Conservation (phyloP, 92 coral and sea anemone genomes). For the Zoanthus sociatus region DNA sequence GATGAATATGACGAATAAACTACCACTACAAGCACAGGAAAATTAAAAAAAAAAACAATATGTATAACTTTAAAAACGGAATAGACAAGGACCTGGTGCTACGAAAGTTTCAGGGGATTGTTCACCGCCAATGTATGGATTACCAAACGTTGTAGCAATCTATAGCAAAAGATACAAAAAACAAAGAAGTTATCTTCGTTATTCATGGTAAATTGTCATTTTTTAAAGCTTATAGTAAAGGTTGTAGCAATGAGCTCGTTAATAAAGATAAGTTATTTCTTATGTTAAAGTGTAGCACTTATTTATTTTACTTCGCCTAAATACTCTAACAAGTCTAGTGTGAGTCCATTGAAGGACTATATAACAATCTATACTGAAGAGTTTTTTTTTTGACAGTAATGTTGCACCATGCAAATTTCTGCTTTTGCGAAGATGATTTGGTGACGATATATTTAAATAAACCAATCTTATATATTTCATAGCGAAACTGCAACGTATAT, state of each 20-base stretch:
- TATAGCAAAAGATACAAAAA: background rate
- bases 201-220: background rate
- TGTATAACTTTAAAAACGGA: background rate
- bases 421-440: no score
- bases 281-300: no score
- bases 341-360: no score
- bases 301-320: no score
- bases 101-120: background rate
- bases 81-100: background rate
- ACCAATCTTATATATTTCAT: no score
- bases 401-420: no score
- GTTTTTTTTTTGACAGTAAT: no score
- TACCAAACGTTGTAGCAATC: slow-evolving; percentile 14
- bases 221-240: background rate
- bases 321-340: no score
- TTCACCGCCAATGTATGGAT: slow-evolving; percentile 19
- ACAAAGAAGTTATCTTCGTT: background rate
- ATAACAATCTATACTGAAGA: no score
- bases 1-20: background rate
- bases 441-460: no score
- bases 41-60: background rate
- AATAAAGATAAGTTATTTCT: no score
- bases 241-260: background rate
- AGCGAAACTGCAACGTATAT: no score
- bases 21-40: background rate